A percentile compares a stretch with the other conserved stretches of the same genome.
Conservation (phyloP, 2,113 vertebrate species). For the Ptilorrhoa leucosticta region DNA sequence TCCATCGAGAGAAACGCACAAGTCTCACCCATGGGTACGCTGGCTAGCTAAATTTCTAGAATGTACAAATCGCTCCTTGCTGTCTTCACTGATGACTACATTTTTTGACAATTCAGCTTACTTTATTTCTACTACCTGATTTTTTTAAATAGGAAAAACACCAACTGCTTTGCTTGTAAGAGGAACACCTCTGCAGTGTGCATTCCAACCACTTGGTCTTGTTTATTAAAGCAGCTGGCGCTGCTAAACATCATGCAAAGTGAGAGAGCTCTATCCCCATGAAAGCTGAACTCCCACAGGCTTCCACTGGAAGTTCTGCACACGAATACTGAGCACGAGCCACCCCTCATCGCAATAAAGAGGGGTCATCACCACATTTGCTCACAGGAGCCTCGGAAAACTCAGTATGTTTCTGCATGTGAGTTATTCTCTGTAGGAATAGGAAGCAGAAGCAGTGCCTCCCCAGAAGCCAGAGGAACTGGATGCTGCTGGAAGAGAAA, state of each 20-base stretch:
- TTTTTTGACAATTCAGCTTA: neutral
- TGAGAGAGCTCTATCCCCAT: neutral
- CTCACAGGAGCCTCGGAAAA: neutral
- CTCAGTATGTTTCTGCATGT: neutral
- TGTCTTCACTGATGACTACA: neutral
- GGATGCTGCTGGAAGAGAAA: neutral
- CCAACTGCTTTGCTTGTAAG: neutral
- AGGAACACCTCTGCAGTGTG: neutral
- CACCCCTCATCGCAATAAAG: neutral
- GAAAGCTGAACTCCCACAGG: neutral
- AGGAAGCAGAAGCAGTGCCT: neutral
- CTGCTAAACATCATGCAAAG: neutral
- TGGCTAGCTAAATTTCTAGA: neutral
- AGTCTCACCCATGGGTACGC: rapidly evolving
- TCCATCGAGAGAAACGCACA: neutral
- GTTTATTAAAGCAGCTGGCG: neutral
- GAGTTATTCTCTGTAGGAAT: neutral
- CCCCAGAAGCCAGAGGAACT: neutral
- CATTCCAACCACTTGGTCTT: neutral
- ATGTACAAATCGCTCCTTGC: neutral
- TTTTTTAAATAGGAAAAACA: neutral
- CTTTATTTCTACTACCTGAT: neutral
- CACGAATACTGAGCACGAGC: neutral
- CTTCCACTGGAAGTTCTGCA: neutral
- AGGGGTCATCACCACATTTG: neutral